phyloP scores from a whole-genome alignment of 2,888 invertebrate genomes.

The Omphaloscelis lunosa region DNA sequence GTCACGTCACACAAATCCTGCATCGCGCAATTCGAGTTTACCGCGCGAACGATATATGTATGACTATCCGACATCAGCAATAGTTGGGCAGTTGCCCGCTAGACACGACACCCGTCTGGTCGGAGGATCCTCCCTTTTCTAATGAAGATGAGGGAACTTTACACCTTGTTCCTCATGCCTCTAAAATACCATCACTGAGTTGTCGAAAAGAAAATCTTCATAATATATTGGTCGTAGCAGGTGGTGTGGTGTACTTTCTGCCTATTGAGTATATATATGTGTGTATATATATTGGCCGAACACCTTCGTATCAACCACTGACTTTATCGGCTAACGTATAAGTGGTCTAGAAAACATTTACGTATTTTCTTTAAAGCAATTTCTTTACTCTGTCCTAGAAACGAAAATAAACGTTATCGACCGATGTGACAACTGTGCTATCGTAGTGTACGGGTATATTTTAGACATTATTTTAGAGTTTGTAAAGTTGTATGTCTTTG shows the following conservation, averaged over 20 bases:
- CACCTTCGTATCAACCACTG: not conserved
- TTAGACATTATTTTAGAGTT: not conserved
- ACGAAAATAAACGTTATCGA: constrained; percentile 24
- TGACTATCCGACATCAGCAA: too few species aligned
- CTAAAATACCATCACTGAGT: too few species aligned
- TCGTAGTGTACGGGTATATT: not conserved
- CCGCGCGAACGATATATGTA: too few species aligned
- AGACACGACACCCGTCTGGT: too few species aligned
- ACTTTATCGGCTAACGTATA: constrained; percentile 5
- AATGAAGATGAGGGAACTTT: too few species aligned
- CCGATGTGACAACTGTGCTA: not conserved
- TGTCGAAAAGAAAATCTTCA: not conserved
- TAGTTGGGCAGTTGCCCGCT: too few species aligned
- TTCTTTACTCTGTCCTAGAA: constrained; percentile 9
- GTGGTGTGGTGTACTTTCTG: not conserved
- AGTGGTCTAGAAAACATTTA: constrained; percentile 7
- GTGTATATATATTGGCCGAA: not conserved
- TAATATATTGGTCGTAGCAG: not conserved
- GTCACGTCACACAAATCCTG: too few species aligned
- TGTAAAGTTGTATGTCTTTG: not conserved
- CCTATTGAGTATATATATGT: not conserved
- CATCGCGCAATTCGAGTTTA: too few species aligned
- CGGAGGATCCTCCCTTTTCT: too few species aligned
- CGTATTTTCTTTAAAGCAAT: constrained; percentile 4
- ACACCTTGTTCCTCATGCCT: too few species aligned